These are phyloP conservation scores for Erythrolamprus reginae DNA, from an alignment of 2,113 vertebrate species.

Conservation along the genomic window DNA sequence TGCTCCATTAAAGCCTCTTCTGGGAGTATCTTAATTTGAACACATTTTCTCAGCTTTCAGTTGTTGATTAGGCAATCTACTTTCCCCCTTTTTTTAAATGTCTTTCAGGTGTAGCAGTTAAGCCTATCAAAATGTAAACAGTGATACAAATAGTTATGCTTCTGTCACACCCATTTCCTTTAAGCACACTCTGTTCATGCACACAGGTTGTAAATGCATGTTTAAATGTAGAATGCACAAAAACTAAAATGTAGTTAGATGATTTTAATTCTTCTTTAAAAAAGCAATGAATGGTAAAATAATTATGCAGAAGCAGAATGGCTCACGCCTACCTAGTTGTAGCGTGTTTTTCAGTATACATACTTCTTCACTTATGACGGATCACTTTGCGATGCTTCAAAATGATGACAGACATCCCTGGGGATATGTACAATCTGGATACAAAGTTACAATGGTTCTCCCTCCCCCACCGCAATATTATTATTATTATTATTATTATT, in stretches of 20 bases:
- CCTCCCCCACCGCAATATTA: too few species aligned
- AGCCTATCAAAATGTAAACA: constrained; percentile 52
- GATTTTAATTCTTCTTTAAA: background rate
- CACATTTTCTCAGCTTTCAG: constrained; percentile 44
- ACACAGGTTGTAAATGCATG: background rate
- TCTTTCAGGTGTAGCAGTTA: constrained; percentile 33
- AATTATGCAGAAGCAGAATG: background rate
- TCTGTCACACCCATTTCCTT: background rate
- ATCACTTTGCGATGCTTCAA: background rate
- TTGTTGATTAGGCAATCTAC: constrained; percentile 63
- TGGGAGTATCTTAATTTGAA: constrained; percentile 28
- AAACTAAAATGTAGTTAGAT: background rate
- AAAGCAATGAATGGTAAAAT: background rate
- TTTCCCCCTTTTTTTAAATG: constrained; percentile 46
- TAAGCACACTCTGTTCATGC: background rate
- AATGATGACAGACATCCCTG: background rate
- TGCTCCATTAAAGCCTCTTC: background rate
- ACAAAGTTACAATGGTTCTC: background rate
- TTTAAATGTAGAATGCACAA: background rate
- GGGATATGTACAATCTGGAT: background rate
- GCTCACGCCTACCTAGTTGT: background rate
- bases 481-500: too few species aligned
- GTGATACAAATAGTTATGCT: background rate
- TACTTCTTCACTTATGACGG: background rate
- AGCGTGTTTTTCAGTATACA: background rate